These are phyloP conservation scores for Paracanthobrama guichenoti DNA, from an alignment of 2,113 vertebrate species.

Conservation along the genomic window DNA sequence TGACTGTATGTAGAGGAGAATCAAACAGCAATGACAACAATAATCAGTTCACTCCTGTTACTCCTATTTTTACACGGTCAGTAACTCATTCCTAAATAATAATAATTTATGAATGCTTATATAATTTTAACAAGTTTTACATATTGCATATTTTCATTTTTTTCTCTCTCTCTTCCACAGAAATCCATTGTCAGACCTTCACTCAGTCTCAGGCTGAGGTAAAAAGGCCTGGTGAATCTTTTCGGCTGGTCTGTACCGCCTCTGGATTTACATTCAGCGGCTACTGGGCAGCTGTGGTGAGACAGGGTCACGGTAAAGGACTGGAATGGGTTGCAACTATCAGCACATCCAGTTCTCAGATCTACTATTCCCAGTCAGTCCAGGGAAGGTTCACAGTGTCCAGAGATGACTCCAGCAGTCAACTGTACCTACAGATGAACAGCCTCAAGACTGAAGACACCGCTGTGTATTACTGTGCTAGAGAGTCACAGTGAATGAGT, in stretches of 20 bases:
- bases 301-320: constrained; percentile 27
- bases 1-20: not conserved
- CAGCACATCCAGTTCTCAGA: not conserved
- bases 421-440: constrained; percentile 58
- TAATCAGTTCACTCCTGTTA: not conserved
- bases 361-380: constrained; percentile 37
- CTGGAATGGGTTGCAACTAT: constrained; percentile 12
- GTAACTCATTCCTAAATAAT: not conserved
- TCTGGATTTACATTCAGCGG: constrained; percentile 20
- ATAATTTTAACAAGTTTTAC: not conserved
- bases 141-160: too few relatives aligned
- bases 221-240: constrained; percentile 21
- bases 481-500: constrained; percentile 27
- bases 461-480: constrained; percentile 52
- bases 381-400: constrained; percentile 57
- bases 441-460: constrained; percentile 54
- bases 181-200: not conserved
- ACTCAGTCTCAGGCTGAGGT: not conserved
- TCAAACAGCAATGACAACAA: constrained; percentile 11
- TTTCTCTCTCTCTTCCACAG: not conserved
- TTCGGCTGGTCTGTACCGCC: constrained; percentile 14
- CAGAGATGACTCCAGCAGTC: constrained; percentile 54
- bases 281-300: not conserved
- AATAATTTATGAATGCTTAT: not conserved
- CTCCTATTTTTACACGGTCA: not conserved